Conservation (phyloP, 2,888 invertebrate genomes). For the Linnaemya vulpina region DNA sequence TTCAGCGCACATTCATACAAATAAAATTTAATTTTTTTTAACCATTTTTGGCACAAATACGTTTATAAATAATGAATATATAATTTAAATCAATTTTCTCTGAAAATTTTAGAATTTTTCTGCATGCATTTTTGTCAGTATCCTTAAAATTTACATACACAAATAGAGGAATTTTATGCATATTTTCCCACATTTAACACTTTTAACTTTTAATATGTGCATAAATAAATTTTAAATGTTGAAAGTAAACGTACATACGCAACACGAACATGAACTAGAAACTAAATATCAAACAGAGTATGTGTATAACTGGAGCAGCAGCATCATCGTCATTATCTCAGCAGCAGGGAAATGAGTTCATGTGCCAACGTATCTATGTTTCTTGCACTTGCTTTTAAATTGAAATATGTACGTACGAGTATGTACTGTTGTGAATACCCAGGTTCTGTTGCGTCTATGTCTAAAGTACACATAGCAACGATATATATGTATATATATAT, state of each 20-base stretch:
- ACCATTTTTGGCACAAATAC: neutral
- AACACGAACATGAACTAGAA: constrained; percentile 64
- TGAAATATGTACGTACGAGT: neutral
- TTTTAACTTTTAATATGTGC: constrained; percentile 66
- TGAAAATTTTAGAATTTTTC: constrained; percentile 21
- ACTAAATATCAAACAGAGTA: constrained; percentile 46
- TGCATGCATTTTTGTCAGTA: neutral
- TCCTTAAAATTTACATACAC: neutral
- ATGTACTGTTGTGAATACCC: neutral
- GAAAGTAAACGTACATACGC: constrained; percentile 37
- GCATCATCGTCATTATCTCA: constrained; percentile 19
- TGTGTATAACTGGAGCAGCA: constrained; percentile 38
- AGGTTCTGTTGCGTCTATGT: neutral
- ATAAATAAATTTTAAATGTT: constrained; percentile 65
- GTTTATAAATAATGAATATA: constrained; percentile 49
- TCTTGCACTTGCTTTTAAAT: constrained; percentile 6
- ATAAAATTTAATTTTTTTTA: neutral
- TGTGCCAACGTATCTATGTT: neutral
- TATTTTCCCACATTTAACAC: constrained; percentile 65
- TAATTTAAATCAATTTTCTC: constrained; percentile 66
- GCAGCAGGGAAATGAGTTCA: constrained; percentile 1
- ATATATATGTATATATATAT: neutral
- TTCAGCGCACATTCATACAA: neutral
- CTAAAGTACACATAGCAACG: neutral
- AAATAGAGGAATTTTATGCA: constrained; percentile 18